Evolutionary conservation across 2,888 invertebrate species (phyloP).

Genomic region (Eurytoma californica): DNA sequence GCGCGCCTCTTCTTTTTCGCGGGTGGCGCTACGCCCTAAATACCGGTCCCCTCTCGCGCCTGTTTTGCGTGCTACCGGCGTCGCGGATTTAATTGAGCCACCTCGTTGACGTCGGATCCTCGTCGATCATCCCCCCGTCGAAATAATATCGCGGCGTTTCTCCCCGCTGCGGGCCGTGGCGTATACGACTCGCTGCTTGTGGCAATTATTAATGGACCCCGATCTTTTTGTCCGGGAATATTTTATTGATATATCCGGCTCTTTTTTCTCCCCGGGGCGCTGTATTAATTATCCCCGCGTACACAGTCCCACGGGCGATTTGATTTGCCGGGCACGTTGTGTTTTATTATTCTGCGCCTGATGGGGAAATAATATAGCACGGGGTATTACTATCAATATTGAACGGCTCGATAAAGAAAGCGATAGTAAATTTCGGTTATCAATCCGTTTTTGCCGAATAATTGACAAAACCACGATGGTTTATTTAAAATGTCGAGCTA

Average conservation of each 20-base stretch:
- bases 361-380: no score
- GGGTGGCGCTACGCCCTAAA: no score
- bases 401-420: background rate
- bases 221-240: background rate
- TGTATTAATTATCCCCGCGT: constrained; percentile 4
- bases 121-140: constrained; percentile 31
- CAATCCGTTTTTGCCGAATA: no score
- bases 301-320: background rate
- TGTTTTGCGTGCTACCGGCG: background rate
- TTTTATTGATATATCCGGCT: constrained; percentile 1
- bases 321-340: background rate
- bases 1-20: no score
- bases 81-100: constrained; percentile 23
- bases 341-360: background rate
- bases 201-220: constrained; percentile 23
- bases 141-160: constrained; percentile 8
- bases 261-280: background rate
- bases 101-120: constrained; percentile 10
- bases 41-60: no score
- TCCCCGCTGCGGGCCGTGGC: background rate
- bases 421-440: background rate
- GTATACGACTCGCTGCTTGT: background rate
- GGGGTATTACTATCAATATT: constrained; percentile 1
- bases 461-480: no score
- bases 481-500: no score